These are phyloP conservation scores for Gobio occitaniae DNA, from an alignment of 2,797 vertebrate species.

Conservation along the genomic window DNA sequence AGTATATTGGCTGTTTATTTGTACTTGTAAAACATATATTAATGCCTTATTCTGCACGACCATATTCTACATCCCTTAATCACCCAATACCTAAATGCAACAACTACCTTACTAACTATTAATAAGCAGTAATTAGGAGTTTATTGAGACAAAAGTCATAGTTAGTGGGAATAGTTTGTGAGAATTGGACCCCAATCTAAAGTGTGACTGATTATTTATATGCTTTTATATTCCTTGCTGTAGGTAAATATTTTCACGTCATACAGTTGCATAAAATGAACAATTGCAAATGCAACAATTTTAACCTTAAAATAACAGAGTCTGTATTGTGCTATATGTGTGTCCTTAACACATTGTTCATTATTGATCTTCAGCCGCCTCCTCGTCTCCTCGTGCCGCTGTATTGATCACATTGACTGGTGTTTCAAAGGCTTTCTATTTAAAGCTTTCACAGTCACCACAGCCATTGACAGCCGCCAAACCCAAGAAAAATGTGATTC, in stretches of 20 bases:
- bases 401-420: conserved; percentile 31
- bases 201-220: background rate
- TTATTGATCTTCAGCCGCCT: background rate
- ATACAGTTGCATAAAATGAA: background rate
- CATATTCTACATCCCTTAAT: too few relatives aligned
- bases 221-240: background rate
- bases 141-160: too few relatives aligned
- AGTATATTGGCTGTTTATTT: too few relatives aligned
- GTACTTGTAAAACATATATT: too few relatives aligned
- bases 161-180: too few relatives aligned
- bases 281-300: background rate
- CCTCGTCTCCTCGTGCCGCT: background rate
- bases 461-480: background rate
- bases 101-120: too few relatives aligned
- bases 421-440: conserved; percentile 25
- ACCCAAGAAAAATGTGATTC: background rate
- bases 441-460: conserved; percentile 16
- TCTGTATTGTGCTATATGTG: background rate
- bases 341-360: conserved; percentile 9
- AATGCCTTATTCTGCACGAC: too few relatives aligned
- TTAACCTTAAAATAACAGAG: background rate
- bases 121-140: too few relatives aligned
- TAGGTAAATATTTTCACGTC: background rate
- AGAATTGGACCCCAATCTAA: too few relatives aligned
- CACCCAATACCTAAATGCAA: too few relatives aligned